Evolutionary conservation across 2,888 invertebrate species (phyloP).

Genomic region (Mimumesa dahlbomi): DNA sequence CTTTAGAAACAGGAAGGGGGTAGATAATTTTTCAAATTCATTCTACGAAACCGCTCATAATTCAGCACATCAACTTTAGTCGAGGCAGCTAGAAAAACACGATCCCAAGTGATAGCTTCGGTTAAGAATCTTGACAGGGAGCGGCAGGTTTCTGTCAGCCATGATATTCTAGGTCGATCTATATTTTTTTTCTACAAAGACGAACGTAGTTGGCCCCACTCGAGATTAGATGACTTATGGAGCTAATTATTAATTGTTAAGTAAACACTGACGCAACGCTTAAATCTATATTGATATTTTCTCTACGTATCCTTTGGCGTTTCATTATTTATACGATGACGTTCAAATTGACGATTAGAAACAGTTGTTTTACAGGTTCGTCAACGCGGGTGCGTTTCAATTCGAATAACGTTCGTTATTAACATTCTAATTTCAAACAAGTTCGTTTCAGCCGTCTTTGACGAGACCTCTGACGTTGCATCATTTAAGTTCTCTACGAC

Average conservation of each 20-base stretch:
- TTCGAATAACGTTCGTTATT: background rate
- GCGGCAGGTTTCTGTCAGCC: slow-evolving; percentile 11
- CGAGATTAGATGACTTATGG: background rate
- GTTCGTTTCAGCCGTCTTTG: background rate
- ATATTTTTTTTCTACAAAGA: background rate
- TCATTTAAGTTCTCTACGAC: background rate
- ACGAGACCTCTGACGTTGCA: slow-evolving; percentile 2
- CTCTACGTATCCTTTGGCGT: no score
- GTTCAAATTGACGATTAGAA: no score
- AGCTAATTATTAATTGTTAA: slow-evolving; percentile 1
- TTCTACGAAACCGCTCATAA: slow-evolving; percentile 2
- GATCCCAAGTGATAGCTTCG: background rate
- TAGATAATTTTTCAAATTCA: no score
- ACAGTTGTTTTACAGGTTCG: no score
- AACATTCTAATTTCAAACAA: background rate
- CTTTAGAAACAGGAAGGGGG: no score
- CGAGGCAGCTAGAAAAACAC: slow-evolving; percentile 17
- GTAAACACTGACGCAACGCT: no score
- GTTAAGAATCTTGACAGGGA: slow-evolving; percentile 11
- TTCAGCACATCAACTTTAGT: slow-evolving; percentile 20
- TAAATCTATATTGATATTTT: no score
- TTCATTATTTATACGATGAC: no score
- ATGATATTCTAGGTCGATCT: background rate
- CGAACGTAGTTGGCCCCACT: background rate
- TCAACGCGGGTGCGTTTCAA: no score